Evolutionary conservation across 2,113 vertebrate species (phyloP).

Genomic region (Marmota flaviventris): DNA sequence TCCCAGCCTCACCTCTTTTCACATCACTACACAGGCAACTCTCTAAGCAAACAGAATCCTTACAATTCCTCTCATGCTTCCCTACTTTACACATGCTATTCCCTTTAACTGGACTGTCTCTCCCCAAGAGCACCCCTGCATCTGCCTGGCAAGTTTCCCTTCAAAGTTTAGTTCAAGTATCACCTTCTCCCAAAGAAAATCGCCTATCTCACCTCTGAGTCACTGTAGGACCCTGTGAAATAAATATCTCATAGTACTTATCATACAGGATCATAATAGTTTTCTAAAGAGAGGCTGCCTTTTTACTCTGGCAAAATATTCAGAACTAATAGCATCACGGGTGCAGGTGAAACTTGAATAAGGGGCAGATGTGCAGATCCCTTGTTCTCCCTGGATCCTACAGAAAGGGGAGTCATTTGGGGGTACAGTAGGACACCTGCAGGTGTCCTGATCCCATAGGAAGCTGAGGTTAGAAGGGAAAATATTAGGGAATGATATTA

Average conservation of each 20-base stretch:
- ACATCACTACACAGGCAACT: background rate
- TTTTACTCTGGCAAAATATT: slow-evolving; percentile 21
- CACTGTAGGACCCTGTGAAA: background rate
- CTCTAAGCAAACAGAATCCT: background rate
- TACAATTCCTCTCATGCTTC: background rate
- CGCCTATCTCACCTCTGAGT: background rate
- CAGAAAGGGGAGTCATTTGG: background rate
- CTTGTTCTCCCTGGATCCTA: background rate
- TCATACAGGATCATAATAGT: background rate
- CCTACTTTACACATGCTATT: background rate
- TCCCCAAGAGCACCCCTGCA: background rate
- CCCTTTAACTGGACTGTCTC: background rate
- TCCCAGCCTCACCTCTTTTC: background rate
- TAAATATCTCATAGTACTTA: background rate
- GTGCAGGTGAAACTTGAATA: background rate
- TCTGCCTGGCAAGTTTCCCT: background rate
- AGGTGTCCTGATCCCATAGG: too few species aligned
- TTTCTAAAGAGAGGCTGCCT: background rate
- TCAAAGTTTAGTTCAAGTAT: background rate
- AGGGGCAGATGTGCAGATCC: background rate
- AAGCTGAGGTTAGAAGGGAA: too few species aligned
- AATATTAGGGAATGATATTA: too few species aligned
- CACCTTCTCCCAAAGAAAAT: background rate
- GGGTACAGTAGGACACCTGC: too few species aligned
- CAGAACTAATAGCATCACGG: background rate